A percentile compares a stretch with the other conserved stretches of the same genome.
Conservation (phyloP, 2,888 invertebrate species). For the Acanthopleura granulata region DNA sequence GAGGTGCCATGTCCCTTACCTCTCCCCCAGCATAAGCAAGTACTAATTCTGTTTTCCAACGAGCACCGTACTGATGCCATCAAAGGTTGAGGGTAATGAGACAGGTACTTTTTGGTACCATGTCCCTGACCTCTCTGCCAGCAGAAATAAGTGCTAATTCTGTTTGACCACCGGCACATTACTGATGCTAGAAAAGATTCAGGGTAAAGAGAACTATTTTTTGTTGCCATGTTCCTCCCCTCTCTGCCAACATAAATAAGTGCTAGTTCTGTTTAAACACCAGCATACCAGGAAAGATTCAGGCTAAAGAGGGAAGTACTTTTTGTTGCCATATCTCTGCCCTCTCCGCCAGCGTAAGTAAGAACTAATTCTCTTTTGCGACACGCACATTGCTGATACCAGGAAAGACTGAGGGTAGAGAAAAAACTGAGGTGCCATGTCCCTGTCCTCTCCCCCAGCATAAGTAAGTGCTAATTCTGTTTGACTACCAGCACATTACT, state of each 20-base stretch:
- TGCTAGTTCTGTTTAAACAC: conserved; percentile 40
- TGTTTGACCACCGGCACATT: conserved; percentile 22
- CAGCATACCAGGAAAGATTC: conserved; percentile 27
- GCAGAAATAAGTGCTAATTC: conserved; percentile 45
- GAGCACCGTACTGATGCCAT: conserved; percentile 24
- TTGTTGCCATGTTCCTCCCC: background rate
- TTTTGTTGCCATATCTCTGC: background rate
- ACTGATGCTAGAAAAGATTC: conserved; percentile 23
- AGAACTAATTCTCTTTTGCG: background rate
- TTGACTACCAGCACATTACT: background rate
- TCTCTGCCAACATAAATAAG: conserved; percentile 33
- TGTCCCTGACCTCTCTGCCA: conserved; percentile 26
- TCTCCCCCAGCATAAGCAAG: conserved; percentile 41
- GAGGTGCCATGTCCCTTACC: background rate
- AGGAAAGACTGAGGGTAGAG: background rate
- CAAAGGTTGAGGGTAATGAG: conserved; percentile 20
- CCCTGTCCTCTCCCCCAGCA: background rate
- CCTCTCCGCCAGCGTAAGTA: background rate
- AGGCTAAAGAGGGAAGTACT: too few relatives aligned
- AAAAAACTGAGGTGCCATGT: background rate
- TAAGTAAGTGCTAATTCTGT: background rate
- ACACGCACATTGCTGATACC: background rate
- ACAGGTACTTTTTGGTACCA: background rate
- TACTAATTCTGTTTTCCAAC: conserved; percentile 33
- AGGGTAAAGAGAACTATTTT: background rate